These are phyloP conservation scores for Lutjanus campechanus DNA, from an alignment of 2,797 vertebrate species.

Conservation along the genomic window DNA sequence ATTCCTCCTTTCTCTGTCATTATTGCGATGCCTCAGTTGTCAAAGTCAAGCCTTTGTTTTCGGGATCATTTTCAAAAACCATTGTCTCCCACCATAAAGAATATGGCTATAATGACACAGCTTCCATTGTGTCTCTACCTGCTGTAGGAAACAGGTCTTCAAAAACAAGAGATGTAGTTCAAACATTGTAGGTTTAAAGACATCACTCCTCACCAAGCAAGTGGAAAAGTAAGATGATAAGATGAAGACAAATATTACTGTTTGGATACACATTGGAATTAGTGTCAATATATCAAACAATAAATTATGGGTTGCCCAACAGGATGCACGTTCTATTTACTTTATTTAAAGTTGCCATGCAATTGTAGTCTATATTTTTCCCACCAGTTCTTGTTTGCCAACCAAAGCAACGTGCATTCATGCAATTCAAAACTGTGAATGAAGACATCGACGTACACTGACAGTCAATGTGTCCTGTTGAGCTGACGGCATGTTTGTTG, in stretches of 20 bases:
- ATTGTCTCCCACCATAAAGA: constrained; percentile 77
- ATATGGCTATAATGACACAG: constrained; percentile 67
- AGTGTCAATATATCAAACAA: constrained; percentile 31
- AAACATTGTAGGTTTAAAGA: constrained; percentile 30
- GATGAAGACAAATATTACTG: neutral
- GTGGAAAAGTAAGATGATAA: neutral
- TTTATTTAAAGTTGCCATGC: constrained; percentile 18
- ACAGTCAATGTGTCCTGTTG: constrained; percentile 64
- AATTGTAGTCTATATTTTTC: constrained; percentile 25
- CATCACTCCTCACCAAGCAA: constrained; percentile 14
- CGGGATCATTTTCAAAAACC: constrained; percentile 73
- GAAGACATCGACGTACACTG: constrained; percentile 51
- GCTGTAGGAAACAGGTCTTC: constrained; percentile 66
- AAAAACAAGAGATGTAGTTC: constrained; percentile 44
- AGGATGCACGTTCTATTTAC: constrained; percentile 55
- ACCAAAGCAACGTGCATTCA: constrained; percentile 25
- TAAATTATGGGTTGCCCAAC: constrained; percentile 32
- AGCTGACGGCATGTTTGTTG: constrained; percentile 79
- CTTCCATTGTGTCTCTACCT: constrained; percentile 61
- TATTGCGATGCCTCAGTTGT: constrained; percentile 66
- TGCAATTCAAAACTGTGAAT: constrained; percentile 23
- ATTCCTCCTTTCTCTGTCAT: constrained; percentile 49
- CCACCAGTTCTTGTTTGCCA: constrained; percentile 64
- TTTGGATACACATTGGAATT: constrained; percentile 13
- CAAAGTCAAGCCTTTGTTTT: constrained; percentile 75